Percentiles rank a stretch among this genome's conserved stretches.
phyloP scores from a whole-genome alignment of 2,113 vertebrate species.

The Callocephalon fimbriatum region DNA sequence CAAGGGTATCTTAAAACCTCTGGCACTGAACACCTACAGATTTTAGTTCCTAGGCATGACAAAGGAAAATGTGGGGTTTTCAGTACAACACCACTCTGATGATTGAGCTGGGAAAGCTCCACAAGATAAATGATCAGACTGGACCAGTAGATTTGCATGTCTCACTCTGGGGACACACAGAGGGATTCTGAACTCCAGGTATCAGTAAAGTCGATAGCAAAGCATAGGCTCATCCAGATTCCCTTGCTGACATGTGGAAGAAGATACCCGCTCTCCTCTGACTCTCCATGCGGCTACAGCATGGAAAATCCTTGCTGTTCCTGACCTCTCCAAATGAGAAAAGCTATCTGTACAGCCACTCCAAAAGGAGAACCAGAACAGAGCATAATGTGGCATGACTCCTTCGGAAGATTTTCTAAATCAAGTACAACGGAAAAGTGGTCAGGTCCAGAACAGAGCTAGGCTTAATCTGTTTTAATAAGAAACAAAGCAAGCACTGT shows the following conservation, averaged over 20 bases:
- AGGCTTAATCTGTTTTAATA: not conserved
- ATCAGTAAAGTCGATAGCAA: not conserved
- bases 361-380: not conserved
- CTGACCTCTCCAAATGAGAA: not conserved
- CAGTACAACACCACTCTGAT: not conserved
- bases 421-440: not conserved
- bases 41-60: not conserved
- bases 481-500: slow-evolving; percentile 53
- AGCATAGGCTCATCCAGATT: not conserved
- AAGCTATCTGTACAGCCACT: not conserved
- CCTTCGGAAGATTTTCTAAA: not conserved
- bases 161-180: not conserved
- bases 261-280: not conserved
- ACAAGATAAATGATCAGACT: not conserved
- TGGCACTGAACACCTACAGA: not conserved
- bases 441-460: not conserved
- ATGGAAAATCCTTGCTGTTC: not conserved
- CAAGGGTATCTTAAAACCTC: not conserved
- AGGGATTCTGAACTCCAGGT: not conserved
- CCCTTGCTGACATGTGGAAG: not conserved
- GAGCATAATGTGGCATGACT: not conserved
- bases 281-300: not conserved
- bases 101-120: not conserved
- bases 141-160: not conserved
- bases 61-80: not conserved